A percentile compares a stretch with the other conserved stretches of the same genome.
Evolutionary conservation across 2,797 vertebrate species (phyloP).

Genomic region (Selene dorsalis): DNA sequence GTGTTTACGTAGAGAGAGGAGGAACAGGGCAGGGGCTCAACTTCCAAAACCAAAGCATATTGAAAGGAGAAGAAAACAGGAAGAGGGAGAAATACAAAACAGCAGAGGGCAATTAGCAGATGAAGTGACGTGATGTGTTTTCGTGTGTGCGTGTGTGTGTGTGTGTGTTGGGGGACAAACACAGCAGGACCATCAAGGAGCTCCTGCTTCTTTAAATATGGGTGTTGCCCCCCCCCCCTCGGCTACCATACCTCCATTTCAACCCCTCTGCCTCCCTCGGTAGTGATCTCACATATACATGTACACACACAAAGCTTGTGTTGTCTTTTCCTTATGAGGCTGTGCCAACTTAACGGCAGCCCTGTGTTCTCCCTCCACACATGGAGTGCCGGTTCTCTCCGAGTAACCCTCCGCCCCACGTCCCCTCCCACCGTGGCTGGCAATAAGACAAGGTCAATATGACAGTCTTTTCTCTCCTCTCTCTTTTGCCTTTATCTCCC

Average conservation of each 20-base stretch:
- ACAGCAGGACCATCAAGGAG: constrained; percentile 31
- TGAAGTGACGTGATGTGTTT: constrained; percentile 65
- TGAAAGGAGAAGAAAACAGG: constrained; percentile 76
- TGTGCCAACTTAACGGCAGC: constrained; percentile 70
- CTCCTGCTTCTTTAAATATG: constrained; percentile 67
- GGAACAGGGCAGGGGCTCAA: constrained; percentile 37
- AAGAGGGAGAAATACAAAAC: constrained; percentile 79
- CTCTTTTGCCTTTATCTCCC: constrained; percentile 53
- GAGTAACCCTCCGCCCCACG: constrained; percentile 46
- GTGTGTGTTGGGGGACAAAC: constrained; percentile 20
- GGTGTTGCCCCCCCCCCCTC: constrained; percentile 32
- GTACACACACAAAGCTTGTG: constrained; percentile 64
- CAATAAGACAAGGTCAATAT: constrained; percentile 84
- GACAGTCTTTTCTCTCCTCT: constrained; percentile 68
- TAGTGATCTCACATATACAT: constrained; percentile 55
- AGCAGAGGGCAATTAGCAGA: constrained; percentile 77
- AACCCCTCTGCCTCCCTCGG: constrained; percentile 44
- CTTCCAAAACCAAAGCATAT: constrained; percentile 65
- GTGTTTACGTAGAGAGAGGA: constrained; percentile 44
- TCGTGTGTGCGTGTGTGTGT: constrained; percentile 32
- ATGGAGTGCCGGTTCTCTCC: constrained; percentile 66
- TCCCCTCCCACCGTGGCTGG: constrained; percentile 71
- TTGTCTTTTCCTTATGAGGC: constrained; percentile 67
- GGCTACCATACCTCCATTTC: constrained; percentile 60
- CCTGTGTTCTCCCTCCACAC: constrained; percentile 70